Base-by-base conservation (phyloP, 1,140 invertebrate species). In the Chlorops oryzae region DNA sequence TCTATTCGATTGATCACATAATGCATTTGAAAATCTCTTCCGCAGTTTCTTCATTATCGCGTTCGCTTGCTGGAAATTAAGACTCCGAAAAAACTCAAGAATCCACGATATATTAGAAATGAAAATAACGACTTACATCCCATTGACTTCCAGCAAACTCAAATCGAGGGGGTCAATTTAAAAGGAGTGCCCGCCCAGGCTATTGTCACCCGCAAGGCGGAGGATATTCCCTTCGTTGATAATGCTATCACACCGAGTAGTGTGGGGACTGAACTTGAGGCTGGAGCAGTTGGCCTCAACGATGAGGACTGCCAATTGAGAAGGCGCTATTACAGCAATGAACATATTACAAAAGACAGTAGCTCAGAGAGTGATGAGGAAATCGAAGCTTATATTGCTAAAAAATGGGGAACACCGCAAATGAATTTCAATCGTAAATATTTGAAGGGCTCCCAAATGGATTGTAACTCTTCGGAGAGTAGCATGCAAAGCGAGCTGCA, bases 351-450 rank as follows among this genome's bases (percentile, higher is more conserved):
- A 18, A 49, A 44, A 37, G 39, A 46, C 27, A 42, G 40, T 22
- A 35, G 40, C 7, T 57, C 22, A 3, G 53, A 55, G 21, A 59
- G 37, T 25, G 54, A 56, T 48, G 21, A 56, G 50, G 44, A 56
- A 53, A 22, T 41, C 24, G 22, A 56, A 42, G 47, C 46, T 24
- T 17, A 18, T 13, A 27, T 41, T 35, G 50, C 45, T 53, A 62
- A 56, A 39, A 69, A 69, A 42, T 70, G 66, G 66, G 66, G 66
- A 12, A 70, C 66, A 12, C 66, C 66, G 6, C 66, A 67, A 27
- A 37, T 70, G 45, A 63, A 70, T 43, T 70, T 70, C 15, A 70
- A 70, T 54, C 57, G 66, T n/a, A 70, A 70, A 39, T 70, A 69
- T 41, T 52, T 70, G 45, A 54, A 57, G 28, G 24, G 51, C 56